phyloP scores from a whole-genome alignment of 2,888 invertebrate species.

The Camptogramma bilineatum region DNA sequence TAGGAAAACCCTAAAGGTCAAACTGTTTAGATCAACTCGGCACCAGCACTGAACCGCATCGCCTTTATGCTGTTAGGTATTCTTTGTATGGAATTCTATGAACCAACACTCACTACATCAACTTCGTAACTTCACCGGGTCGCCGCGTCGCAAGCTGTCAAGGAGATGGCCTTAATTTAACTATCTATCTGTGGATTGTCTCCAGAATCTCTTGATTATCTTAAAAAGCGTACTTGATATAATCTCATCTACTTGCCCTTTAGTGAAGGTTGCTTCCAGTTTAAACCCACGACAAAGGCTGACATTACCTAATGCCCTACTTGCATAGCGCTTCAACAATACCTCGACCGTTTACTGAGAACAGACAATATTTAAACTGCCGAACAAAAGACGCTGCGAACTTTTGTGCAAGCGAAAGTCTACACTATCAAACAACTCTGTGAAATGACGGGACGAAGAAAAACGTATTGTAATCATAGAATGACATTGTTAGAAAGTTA shows the following conservation, averaged over 20 bases:
- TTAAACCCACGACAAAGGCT: slow-evolving; percentile 5
- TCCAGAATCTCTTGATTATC: too few relatives aligned
- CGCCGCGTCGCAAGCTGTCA: too few relatives aligned
- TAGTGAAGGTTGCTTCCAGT: slow-evolving; percentile 8
- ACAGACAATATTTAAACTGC: background rate
- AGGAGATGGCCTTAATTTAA: too few relatives aligned
- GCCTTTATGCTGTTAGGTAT: too few relatives aligned
- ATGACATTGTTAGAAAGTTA: background rate
- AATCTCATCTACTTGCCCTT: slow-evolving; percentile 15
- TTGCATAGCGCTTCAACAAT: slow-evolving; percentile 16
- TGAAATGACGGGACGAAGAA: background rate
- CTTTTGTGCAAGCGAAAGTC: slow-evolving; percentile 11
- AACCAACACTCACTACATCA: too few relatives aligned
- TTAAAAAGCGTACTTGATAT: background rate
- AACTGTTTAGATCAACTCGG: too few relatives aligned
- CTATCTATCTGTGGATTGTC: too few relatives aligned
- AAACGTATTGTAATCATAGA: too few relatives aligned
- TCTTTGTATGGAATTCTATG: too few relatives aligned
- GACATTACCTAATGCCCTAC: slow-evolving; percentile 26
- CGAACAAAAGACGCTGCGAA: background rate
- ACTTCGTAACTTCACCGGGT: too few relatives aligned
- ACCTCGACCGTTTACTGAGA: slow-evolving; percentile 11
- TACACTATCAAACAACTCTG: background rate
- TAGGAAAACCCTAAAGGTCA: too few relatives aligned
- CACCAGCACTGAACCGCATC: too few relatives aligned